These are phyloP conservation scores for Campoletis raptor DNA, from an alignment of 2,888 invertebrate genomes.

Conservation along the genomic window DNA sequence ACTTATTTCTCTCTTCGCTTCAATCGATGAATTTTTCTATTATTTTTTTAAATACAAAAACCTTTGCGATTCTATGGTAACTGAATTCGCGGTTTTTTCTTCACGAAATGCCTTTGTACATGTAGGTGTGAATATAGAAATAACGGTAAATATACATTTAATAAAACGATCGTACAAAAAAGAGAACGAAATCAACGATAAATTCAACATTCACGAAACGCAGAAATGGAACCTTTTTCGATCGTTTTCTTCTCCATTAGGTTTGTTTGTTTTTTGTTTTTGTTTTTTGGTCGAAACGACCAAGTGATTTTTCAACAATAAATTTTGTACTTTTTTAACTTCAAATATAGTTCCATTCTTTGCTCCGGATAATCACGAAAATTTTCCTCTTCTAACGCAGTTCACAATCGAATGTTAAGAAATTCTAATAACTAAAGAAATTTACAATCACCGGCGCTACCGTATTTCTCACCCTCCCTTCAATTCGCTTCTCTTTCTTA, in stretches of 20 bases:
- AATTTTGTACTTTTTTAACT: conserved; percentile 18
- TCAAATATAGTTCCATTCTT: conserved; percentile 6
- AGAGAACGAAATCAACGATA: conserved; percentile 58
- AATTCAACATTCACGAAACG: conserved; percentile 35
- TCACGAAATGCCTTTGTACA: conserved; percentile 73
- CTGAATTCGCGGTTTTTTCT: conserved; percentile 46
- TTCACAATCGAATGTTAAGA: conserved; percentile 43
- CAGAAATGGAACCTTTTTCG: conserved; percentile 30
- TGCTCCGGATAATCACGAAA: conserved; percentile 15
- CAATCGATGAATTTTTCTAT: background rate
- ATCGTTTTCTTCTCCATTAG: background rate
- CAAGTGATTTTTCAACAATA: conserved; percentile 10
- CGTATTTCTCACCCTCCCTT: background rate
- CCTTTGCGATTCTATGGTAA: conserved; percentile 48
- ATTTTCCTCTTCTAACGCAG: background rate
- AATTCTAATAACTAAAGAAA: conserved; percentile 36
- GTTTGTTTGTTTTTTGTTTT: conserved; percentile 28
- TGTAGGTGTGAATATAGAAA: conserved; percentile 75
- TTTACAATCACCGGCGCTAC: conserved; percentile 31
- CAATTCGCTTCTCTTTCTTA: background rate
- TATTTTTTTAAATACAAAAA: conserved; percentile 18
- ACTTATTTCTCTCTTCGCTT: background rate
- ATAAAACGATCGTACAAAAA: conserved; percentile 68
- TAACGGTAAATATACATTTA: conserved; percentile 72
- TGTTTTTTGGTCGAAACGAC: conserved; percentile 34